Base-by-base conservation (phyloP, 1,140 invertebrate genomes). In the Drosophila sulfurigaster region DNA sequence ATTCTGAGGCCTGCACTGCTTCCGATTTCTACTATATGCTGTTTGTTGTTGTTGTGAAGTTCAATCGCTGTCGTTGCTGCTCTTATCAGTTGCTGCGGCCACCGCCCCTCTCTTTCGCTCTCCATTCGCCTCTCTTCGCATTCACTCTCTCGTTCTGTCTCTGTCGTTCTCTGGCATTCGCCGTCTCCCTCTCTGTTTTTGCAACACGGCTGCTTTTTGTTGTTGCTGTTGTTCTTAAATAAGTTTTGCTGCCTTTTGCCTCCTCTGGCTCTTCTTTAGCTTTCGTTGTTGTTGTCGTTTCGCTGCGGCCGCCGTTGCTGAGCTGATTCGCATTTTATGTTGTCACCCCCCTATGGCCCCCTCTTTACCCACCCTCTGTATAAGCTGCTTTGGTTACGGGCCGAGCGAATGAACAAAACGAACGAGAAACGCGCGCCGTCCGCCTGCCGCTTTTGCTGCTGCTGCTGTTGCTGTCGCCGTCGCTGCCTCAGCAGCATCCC, bases 161-260 rank as follows among this genome's bases (percentile, higher is more conserved):
- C 57, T 74, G 38, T 48, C 52, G 7, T 13, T 30, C 43, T n/a
- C n/a, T 32, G 5, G n/a, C 35, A 10, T 49, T 28, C 32, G 16
- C 15, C 10, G 35, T 60, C 43, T 51, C 8, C 28, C 67, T 46
- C 43, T 73, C 30, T 66, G 30, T 65, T 75, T 62, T 72, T 76
- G 74, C 67, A 70, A 71, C 52, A 64, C 66, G 67, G 66, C 67
- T 63, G 35, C 59, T 64, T 51, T 71, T 57, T 72, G 8, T 51
- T 63, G 11, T 57, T 59, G 54, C 38, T 60, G 48, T 62, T 62
- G 65, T 45, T 56, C 45, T 68, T 59, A 73, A 72, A 76, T 76
- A 71, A 72, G 46, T 76, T 73, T 76, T 73, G 68, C 70, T 73
- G 63, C 60, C 62, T 60, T 73, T 76, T 62, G 45, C 62, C 59